These are phyloP conservation scores for Oreochromis mossambicus DNA, from an alignment of 2,797 vertebrate species.

Conservation along the genomic window DNA sequence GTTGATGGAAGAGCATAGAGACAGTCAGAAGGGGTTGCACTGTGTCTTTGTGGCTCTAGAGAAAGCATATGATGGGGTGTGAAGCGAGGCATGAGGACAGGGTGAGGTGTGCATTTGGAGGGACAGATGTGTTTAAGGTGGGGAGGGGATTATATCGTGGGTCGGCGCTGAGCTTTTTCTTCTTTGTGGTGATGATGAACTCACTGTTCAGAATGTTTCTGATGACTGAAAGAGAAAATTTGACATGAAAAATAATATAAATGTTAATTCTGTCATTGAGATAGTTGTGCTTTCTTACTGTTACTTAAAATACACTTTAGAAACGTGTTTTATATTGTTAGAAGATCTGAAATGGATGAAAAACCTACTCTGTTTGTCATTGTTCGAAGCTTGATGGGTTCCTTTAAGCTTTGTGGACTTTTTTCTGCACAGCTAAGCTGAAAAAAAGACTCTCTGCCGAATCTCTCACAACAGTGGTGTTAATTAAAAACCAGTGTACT, in stretches of 20 bases:
- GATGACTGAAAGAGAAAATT: background rate
- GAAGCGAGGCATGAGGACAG: background rate
- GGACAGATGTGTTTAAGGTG: background rate
- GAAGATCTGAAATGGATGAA: background rate
- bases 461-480: background rate
- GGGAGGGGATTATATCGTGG: background rate
- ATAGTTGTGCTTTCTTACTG: background rate
- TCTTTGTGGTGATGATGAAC: background rate
- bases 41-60: background rate
- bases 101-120: background rate
- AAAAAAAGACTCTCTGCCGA: background rate
- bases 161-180: background rate
- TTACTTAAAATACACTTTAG: background rate
- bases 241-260: background rate
- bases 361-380: background rate
- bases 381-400: background rate
- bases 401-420: background rate
- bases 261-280: background rate
- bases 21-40: background rate
- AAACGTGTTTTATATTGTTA: background rate
- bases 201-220: background rate
- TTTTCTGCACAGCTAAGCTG: background rate
- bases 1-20: background rate
- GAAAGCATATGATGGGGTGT: background rate
- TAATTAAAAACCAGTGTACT: constrained; percentile 12